Evolutionary conservation across 2,797 vertebrate genomes (phyloP).

Genomic region (Muraenolepis orangiensis): DNA sequence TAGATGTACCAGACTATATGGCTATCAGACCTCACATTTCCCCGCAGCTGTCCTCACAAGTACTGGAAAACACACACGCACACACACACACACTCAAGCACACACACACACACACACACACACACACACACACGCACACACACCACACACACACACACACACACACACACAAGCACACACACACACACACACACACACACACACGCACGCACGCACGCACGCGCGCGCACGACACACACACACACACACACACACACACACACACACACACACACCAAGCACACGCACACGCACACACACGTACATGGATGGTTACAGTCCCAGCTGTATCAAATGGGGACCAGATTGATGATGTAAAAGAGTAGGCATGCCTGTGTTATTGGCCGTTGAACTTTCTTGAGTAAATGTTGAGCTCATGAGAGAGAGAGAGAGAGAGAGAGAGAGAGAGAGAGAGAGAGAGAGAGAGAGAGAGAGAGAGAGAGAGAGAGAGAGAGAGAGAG

Average conservation of each 20-base stretch:
- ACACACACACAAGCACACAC: not conserved
- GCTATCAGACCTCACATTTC: not conserved
- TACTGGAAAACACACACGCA: not conserved
- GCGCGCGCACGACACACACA: not conserved
- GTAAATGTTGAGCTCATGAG: conserved; percentile 59
- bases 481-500: conserved; percentile 6
- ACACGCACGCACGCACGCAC: not conserved
- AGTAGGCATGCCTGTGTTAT: conserved; percentile 72
- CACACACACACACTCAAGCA: not conserved
- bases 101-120: not conserved
- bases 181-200: conserved; percentile 8
- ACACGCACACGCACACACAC: not conserved
- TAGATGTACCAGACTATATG: not conserved
- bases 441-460: not conserved
- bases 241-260: not conserved
- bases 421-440: conserved; percentile 14
- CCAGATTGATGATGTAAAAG: conserved; percentile 75
- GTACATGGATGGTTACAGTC: conserved; percentile 36
- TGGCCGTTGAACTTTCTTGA: conserved; percentile 68
- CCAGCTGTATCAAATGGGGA: conserved; percentile 75
- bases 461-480: not conserved
- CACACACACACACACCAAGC: not conserved
- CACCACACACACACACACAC: too few relatives aligned
- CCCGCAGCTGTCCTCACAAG: not conserved
- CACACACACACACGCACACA: too few relatives aligned